Evolutionary conservation across 2,113 vertebrate species (phyloP), one percentile per base, ranked within the genome.

Genomic region (Seriola rivoliana): DNA sequence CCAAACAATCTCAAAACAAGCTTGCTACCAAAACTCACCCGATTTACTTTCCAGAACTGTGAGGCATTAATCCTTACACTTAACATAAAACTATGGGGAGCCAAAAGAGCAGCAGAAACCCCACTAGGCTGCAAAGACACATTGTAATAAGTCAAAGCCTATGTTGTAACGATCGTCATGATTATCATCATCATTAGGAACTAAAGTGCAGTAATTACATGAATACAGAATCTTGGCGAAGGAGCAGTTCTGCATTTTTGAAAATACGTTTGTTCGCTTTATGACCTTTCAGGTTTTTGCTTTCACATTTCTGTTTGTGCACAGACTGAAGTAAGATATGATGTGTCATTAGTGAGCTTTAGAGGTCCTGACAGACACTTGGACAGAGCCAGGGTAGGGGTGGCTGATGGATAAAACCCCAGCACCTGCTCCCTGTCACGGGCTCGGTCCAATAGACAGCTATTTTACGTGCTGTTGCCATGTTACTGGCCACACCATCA

Each of bases 361-460:
- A 60, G 29, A 14, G 55, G 21, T 65, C 63, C 63, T 65, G 63
- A 46, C 3, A 32, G 42, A 44, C 44, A 67, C 44, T 50, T 19
- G 17, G 65, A 32, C 8, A 48, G 42, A 67, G 23, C 25, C 44
- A 11, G 25, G 25, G 3, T 19, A 25, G 62, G 64, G 81, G 50
- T 67, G 68, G 76, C 78, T 89, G 86, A 89, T 91, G 88, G 90
- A 90, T 83, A 65, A 86, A 85, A 79, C 74, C 55, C 76, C 48
- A 85, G 84, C 93, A 93, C 88, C 92, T 91, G 92, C 83, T 91
- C 87, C 88, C 89, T 80, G 86, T 88, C 65, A 17, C 25, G 57
- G 57, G 72, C 71, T 52, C 82, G 42, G 52, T 73, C 80, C 76
- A 77, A 46, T 16, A 36, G 13, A 60, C 71, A 69, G 81, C 71